Evolutionary conservation across 2,888 invertebrate genomes (phyloP), one percentile per base, ranked within the genome.

Genomic region (Philaethria dido): DNA sequence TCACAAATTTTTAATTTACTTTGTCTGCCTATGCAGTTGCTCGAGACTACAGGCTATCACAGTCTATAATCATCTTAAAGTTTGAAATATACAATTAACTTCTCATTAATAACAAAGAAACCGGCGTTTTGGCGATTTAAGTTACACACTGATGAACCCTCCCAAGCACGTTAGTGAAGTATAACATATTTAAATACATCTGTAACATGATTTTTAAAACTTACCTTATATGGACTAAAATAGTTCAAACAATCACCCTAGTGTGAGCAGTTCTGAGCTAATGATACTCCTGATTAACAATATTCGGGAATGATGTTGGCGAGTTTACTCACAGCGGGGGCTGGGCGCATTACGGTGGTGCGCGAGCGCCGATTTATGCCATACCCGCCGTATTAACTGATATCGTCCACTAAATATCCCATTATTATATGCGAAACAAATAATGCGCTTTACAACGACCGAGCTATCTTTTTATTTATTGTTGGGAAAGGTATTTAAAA

Each of bases 251-350:
- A 62, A 69, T 54, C 78, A 64, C 44, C 44, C 68, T 78, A 79
- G 86, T 89, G 88, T 86, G 83, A 71, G 74, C 71, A 75, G 74
- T 72, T 72, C 75, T 72, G 76, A 83, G 86, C 87, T 92, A 92
- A 92, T 92, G 91, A 92, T 92, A 86, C 89, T 85, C 88, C 88
- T 91, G 92, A 92, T 92, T 92, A 92, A 92, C 91, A 92, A 92
- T 92, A 92, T 92, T 92, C 91, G 92, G 92, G 87, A 82, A 77
- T 86, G 91, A 91, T 92, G 91, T 85, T 83, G 83, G 83, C 89
- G 89, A 91, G 86, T 91, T n/a, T 91, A 91, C 89, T 84, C 77
- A n/a, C n/a, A n/a, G 82, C 77, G 81, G 83, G 84, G 84, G 86
- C 84, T 80, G 83, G 84, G 82, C 72, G 79, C 85, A 90, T n/a